Percentiles rank a stretch among this genome's conserved stretches.
These are phyloP conservation scores for Dipodomys stephensi DNA, from an alignment of 2,113 vertebrate genomes.

Conservation along the genomic window DNA sequence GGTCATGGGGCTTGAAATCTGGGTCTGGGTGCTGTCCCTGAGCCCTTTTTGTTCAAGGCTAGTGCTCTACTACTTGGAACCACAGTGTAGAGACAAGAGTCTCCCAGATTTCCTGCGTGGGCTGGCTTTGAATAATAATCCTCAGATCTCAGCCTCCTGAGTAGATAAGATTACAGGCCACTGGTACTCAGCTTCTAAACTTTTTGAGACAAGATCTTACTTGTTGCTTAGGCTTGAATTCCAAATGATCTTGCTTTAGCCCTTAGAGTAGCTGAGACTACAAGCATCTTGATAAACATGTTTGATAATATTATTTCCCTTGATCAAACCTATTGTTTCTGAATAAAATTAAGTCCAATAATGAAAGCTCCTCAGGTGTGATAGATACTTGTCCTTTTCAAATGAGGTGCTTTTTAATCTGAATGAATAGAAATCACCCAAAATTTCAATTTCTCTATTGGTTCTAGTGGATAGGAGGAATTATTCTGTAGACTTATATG, in stretches of 20 bases:
- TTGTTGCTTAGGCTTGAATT: too few species aligned
- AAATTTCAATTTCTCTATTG: constrained; percentile 64
- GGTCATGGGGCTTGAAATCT: too few species aligned
- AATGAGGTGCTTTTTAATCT: constrained; percentile 75
- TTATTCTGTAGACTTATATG: constrained; percentile 4
- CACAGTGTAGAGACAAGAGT: background rate
- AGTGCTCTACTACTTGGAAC: too few species aligned
- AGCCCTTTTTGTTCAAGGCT: too few species aligned
- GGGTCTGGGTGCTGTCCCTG: too few species aligned
- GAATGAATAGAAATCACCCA: constrained; percentile 66
- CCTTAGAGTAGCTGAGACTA: background rate
- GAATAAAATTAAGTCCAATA: constrained; percentile 65
- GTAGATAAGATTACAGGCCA: background rate
- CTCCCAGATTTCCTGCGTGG: background rate
- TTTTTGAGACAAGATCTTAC: too few species aligned
- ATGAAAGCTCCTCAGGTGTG: constrained; percentile 6
- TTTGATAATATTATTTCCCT: constrained; percentile 59
- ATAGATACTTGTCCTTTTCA: background rate
- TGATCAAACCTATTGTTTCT: constrained; percentile 60
- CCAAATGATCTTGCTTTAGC: too few species aligned
- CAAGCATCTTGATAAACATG: background rate
- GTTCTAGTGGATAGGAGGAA: constrained; percentile 66
- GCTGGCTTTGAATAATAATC: background rate
- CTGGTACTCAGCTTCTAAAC: too few species aligned
- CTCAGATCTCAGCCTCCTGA: background rate